Conservation (phyloP, 64 coral and sea anemone species). For the Anthopleura sola region DNA sequence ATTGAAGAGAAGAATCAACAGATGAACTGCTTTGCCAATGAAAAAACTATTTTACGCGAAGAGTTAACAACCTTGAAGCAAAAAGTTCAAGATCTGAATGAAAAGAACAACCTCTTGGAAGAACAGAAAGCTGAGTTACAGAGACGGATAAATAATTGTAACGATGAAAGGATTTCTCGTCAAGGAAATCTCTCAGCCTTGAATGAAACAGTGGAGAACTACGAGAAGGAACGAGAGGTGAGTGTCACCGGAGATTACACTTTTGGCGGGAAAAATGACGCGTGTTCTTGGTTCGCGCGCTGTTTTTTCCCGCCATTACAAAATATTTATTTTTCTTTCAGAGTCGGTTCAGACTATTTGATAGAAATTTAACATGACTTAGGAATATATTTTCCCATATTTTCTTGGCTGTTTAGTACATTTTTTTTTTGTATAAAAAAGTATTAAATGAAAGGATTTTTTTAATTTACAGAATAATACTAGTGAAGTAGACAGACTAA, state of each 20-base stretch:
- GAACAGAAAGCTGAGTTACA: conserved; percentile 13
- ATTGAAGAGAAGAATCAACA: not conserved
- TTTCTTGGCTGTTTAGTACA: not conserved
- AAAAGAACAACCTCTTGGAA: not conserved
- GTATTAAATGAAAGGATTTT: not conserved
- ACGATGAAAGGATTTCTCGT: conserved; percentile 8
- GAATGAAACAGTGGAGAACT: conserved; percentile 20
- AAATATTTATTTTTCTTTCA: not conserved
- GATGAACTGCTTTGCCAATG: not conserved
- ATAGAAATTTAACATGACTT: too few species aligned
- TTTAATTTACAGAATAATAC: conserved; percentile 15
- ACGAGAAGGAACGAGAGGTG: conserved; percentile 18
- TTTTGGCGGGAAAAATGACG: conserved; percentile 11
- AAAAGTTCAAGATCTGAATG: not conserved
- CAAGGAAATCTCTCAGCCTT: conserved; percentile 14
- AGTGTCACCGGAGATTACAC: not conserved
- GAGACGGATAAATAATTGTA: not conserved
- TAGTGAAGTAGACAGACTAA: not conserved
- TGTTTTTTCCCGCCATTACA: not conserved
- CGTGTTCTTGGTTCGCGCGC: not conserved
- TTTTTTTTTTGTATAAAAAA: not conserved
- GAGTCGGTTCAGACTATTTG: too few species aligned
- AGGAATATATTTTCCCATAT: not conserved
- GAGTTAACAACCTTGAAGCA: not conserved
- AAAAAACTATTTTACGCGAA: not conserved